phyloP scores from a whole-genome alignment of 2,797 vertebrate genomes.

The Galago senegalensis region DNA sequence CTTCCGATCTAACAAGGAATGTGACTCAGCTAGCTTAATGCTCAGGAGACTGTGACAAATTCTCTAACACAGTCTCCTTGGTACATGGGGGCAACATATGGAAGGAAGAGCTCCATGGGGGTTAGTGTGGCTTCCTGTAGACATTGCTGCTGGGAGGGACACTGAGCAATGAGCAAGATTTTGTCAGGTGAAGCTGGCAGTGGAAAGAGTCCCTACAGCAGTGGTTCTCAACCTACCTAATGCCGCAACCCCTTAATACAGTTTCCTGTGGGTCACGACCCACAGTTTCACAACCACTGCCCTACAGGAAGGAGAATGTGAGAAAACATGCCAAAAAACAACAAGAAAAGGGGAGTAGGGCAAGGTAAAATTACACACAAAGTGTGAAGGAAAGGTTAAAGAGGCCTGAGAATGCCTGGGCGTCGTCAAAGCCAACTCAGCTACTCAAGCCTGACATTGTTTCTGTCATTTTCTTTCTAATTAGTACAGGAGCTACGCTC shows the following conservation, averaged over 20 bases:
- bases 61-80: too few relatives aligned
- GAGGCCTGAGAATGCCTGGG: not conserved
- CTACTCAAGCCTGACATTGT: not conserved
- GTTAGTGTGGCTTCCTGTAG: not conserved
- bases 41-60: not conserved
- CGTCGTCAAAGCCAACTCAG: not conserved
- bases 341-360: not conserved
- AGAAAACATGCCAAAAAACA: not conserved
- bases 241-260: too few relatives aligned
- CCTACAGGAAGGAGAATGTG: not conserved
- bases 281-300: too few relatives aligned
- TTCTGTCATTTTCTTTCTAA: constrained; percentile 60
- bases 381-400: not conserved
- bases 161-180: not conserved
- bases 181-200: not conserved
- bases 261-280: too few relatives aligned
- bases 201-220: not conserved
- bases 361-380: not conserved
- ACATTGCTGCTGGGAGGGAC: too few relatives aligned
- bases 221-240: too few relatives aligned
- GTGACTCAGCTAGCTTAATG: not conserved
- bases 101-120: not conserved
- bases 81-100: rapidly evolving
- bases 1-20: not conserved
- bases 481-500: constrained; percentile 39